These are phyloP conservation scores for Lithobates pipiens DNA, from an alignment of 2,797 vertebrate species.

Conservation along the genomic window DNA sequence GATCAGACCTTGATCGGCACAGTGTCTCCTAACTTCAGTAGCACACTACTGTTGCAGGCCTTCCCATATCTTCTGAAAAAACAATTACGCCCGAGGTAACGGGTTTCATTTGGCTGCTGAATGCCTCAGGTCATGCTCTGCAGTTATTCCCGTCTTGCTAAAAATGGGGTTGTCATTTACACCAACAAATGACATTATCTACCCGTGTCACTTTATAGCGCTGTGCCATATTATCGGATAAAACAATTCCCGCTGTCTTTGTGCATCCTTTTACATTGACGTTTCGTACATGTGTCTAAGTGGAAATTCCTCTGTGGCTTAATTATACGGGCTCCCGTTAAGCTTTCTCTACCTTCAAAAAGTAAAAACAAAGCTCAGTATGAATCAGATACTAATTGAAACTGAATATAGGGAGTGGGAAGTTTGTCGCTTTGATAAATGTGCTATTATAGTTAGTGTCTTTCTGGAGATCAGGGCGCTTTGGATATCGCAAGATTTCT, in stretches of 20 bases:
- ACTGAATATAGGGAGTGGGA: not conserved
- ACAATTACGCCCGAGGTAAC: slow-evolving; percentile 42
- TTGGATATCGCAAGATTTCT: not conserved
- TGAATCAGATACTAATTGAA: not conserved
- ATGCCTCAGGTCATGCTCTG: not conserved
- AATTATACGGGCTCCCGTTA: slow-evolving; percentile 20
- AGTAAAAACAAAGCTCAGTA: not conserved
- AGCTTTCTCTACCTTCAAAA: not conserved
- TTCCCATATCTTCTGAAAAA: slow-evolving; percentile 38
- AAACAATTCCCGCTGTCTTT: slow-evolving; percentile 16
- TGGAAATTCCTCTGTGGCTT: slow-evolving; percentile 39
- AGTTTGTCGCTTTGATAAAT: not conserved
- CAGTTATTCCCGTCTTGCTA: slow-evolving; percentile 21
- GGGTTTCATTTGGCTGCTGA: slow-evolving; percentile 38
- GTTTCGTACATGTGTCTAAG: not conserved
- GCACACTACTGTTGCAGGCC: slow-evolving; percentile 40
- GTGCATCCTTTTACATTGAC: not conserved
- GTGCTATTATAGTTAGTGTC: not conserved
- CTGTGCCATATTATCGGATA: not conserved
- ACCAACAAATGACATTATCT: slow-evolving; percentile 9
- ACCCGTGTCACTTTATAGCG: fast-evolving
- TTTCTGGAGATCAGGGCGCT: not conserved
- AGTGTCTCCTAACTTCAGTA: slow-evolving; percentile 30
- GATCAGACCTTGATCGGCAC: slow-evolving; percentile 59
- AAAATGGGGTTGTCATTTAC: slow-evolving; percentile 8